A percentile compares a stretch with the other conserved stretches of the same genome.
phyloP scores from a whole-genome alignment of 2,113 vertebrate species.

The Rousettus leschenaultii region DNA sequence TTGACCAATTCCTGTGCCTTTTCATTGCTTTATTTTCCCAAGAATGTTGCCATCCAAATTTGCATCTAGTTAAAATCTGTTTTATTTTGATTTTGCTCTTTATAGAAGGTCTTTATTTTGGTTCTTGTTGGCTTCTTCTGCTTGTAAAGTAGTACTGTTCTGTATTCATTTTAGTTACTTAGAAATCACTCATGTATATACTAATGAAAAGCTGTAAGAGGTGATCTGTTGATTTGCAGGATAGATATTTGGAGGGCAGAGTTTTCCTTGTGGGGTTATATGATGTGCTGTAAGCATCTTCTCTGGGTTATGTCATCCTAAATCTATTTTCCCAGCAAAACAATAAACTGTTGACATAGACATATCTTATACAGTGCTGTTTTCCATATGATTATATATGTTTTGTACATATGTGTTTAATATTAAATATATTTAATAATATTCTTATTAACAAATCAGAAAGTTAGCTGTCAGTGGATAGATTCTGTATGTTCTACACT shows the following conservation, averaged over 20 bases:
- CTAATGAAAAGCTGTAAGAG: neutral
- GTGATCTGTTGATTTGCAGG: neutral
- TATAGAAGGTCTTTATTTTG: neutral
- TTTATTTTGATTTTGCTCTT: neutral
- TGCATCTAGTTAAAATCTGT: neutral
- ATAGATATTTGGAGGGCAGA: neutral
- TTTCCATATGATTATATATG: neutral
- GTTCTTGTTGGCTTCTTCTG: neutral
- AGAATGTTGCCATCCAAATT: neutral
- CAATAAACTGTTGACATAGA: neutral
- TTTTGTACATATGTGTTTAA: neutral
- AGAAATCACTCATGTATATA: neutral
- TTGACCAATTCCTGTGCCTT: neutral
- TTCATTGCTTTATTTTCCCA: neutral
- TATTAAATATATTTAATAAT: neutral
- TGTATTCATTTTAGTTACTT: neutral
- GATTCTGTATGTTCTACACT: neutral
- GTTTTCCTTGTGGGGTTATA: neutral
- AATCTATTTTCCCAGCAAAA: neutral
- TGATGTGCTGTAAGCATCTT: neutral
- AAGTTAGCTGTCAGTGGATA: neutral
- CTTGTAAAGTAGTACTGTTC: neutral
- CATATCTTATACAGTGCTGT: neutral
- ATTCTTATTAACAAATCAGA: neutral
- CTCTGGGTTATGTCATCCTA: neutral